Percentiles rank a stretch among this genome's conserved stretches.
phyloP scores from a whole-genome alignment of 2,888 invertebrate genomes.

The Sesia bembeciformis region DNA sequence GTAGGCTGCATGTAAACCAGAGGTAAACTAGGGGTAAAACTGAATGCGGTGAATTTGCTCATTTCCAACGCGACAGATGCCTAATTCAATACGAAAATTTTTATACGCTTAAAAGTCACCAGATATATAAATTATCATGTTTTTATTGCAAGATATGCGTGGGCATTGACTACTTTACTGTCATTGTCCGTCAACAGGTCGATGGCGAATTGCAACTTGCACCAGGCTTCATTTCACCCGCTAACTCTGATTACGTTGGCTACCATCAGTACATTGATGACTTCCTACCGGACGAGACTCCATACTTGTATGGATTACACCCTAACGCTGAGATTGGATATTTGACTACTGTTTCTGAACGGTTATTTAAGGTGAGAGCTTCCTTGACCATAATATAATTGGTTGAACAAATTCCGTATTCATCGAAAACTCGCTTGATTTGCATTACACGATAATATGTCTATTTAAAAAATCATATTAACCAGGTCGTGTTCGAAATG shows the following conservation, averaged over 20 bases:
- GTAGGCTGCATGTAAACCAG: too few relatives aligned
- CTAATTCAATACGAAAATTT: too few relatives aligned
- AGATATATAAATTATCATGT: too few relatives aligned
- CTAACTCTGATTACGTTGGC: constrained; percentile 88
- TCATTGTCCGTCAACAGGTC: constrained; percentile 53
- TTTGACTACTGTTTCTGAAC: constrained; percentile 88
- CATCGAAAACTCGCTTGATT: neutral
- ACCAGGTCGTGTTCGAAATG: constrained; percentile 81
- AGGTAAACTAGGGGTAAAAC: too few relatives aligned
- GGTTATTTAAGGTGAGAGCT: constrained; percentile 78
- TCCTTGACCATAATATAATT: too few relatives aligned
- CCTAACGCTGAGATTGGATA: constrained; percentile 97
- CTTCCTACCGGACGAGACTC: constrained; percentile 89
- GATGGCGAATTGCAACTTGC: constrained; percentile 90
- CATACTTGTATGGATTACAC: constrained; percentile 92
- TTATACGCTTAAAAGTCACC: too few relatives aligned
- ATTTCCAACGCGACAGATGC: too few relatives aligned
- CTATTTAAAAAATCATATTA: neutral
- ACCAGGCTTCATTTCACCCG: constrained; percentile 89
- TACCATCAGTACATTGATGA: constrained; percentile 94
- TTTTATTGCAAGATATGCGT: too few relatives aligned
- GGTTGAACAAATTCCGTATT: neutral
- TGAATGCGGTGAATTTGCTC: too few relatives aligned
- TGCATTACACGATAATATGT: constrained; percentile 60
- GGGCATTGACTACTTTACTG: too few relatives aligned